Conservation (phyloP, 2,888 invertebrate species). For the Drosophila pullipes region DNA sequence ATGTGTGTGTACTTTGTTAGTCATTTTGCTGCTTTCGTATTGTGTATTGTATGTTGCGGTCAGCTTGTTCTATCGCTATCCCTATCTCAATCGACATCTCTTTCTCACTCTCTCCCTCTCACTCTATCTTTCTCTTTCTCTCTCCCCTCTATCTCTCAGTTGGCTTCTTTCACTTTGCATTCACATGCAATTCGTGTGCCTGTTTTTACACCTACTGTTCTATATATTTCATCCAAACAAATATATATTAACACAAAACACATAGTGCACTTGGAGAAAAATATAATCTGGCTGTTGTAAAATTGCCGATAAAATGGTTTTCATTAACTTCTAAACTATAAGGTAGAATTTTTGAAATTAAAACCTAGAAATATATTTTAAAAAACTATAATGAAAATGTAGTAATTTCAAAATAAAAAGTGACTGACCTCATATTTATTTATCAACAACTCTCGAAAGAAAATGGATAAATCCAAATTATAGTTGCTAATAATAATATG, state of each 20-base stretch:
- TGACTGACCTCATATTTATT: too few relatives aligned
- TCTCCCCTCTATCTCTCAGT: slow-evolving; percentile 1
- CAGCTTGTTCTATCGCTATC: slow-evolving; percentile 57
- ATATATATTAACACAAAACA: slow-evolving; percentile 61
- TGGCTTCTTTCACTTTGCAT: slow-evolving; percentile 38
- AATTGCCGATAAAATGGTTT: neutral
- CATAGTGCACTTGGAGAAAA: slow-evolving; percentile 4
- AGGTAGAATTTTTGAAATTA: neutral
- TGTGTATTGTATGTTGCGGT: slow-evolving; percentile 60
- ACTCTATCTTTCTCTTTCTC: neutral
- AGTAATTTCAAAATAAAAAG: neutral
- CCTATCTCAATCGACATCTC: slow-evolving; percentile 17
- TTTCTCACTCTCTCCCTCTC: neutral
- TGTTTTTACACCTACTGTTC: slow-evolving; percentile 73
- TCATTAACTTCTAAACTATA: neutral
- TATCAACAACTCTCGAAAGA: too few relatives aligned
- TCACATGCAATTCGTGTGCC: slow-evolving; percentile 71
- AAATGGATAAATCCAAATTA: too few relatives aligned
- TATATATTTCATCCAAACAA: slow-evolving; percentile 59
- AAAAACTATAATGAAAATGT: neutral
- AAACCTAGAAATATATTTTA: neutral
- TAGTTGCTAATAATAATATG: neutral
- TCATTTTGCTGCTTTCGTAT: slow-evolving; percentile 45
- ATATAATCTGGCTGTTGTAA: neutral
- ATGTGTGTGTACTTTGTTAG: slow-evolving; percentile 32